phyloP scores from a whole-genome alignment of 2,113 vertebrate genomes.

The Mobula birostris region DNA sequence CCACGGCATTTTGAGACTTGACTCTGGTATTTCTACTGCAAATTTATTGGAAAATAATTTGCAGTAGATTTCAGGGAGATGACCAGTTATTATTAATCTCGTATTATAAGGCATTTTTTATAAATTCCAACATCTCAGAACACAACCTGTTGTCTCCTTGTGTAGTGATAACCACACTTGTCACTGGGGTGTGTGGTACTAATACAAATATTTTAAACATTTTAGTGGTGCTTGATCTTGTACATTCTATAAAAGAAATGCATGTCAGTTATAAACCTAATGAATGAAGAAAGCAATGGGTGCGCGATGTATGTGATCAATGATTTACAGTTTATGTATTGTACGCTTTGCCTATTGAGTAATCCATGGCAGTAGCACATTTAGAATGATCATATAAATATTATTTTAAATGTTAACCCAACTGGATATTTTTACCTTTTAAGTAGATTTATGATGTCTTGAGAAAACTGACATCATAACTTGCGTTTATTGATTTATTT shows the following conservation, averaged over 20 bases:
- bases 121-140: not conserved
- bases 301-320: not conserved
- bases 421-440: constrained; percentile 6
- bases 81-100: not conserved
- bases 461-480: not conserved
- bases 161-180: not conserved
- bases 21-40: constrained; percentile 13
- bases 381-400: not conserved
- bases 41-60: not conserved
- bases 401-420: not conserved
- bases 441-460: not conserved
- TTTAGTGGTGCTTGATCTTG: not conserved
- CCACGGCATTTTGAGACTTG: not conserved
- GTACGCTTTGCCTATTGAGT: not conserved
- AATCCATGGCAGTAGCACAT: not conserved
- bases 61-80: not conserved
- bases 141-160: not conserved
- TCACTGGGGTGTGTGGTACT: not conserved
- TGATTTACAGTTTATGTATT: constrained; percentile 1
- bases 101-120: not conserved
- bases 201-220: not conserved
- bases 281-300: not conserved
- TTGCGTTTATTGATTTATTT: not conserved
- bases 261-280: not conserved
- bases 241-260: not conserved